These are phyloP conservation scores for Rostratula benghalensis DNA, from an alignment of 2,113 vertebrate genomes.

Conservation along the genomic window DNA sequence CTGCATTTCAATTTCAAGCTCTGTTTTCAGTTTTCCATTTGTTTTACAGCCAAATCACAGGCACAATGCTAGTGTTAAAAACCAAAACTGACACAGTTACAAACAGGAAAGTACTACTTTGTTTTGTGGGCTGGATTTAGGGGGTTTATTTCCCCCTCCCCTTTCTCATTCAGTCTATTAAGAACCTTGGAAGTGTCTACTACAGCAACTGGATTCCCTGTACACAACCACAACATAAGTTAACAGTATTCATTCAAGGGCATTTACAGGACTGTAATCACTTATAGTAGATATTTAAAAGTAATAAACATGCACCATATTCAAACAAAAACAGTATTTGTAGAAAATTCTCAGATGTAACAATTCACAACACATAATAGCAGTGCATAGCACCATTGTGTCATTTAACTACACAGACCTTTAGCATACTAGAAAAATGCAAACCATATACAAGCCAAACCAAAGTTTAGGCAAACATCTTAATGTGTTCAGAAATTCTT, in stretches of 20 bases:
- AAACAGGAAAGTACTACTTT: background rate
- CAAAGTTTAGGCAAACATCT: background rate
- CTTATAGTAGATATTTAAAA: background rate
- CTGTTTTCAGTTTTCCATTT: background rate
- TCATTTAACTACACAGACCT: background rate
- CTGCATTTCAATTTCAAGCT: background rate
- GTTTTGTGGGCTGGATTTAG: background rate
- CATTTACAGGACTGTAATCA: background rate
- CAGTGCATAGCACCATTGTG: background rate
- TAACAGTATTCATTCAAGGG: background rate
- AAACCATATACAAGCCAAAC: background rate
- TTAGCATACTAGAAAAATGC: no score
- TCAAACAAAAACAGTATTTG: background rate
- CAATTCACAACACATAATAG: background rate
- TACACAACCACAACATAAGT: background rate
- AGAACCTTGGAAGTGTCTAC: background rate
- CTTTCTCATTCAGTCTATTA: background rate
- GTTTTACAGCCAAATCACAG: background rate
- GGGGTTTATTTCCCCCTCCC: rapidly evolving
- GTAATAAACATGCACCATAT: background rate
- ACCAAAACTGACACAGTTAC: background rate
- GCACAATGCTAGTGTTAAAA: background rate
- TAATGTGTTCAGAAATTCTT: background rate
- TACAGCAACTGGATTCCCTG: background rate
- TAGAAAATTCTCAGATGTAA: background rate